These are phyloP conservation scores for Cromileptes altivelis DNA, from an alignment of 2,113 vertebrate genomes.

Conservation along the genomic window DNA sequence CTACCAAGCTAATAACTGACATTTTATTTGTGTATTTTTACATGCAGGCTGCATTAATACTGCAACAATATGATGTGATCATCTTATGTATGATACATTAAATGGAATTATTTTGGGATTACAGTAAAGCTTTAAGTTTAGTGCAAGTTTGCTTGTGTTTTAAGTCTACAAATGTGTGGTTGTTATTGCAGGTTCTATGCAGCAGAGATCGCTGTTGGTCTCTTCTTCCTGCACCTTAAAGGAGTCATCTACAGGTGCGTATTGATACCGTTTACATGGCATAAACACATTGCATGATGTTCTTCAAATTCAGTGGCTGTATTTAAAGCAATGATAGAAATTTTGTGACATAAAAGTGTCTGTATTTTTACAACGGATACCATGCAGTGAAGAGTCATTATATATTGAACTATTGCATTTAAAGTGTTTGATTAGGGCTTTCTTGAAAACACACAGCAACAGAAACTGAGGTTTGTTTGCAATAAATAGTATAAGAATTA, in stretches of 20 bases:
- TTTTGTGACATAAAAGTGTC: neutral
- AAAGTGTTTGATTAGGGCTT: neutral
- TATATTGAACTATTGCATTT: neutral
- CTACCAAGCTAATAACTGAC: neutral
- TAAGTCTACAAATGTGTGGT: slow-evolving; percentile 1
- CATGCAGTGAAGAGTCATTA: neutral
- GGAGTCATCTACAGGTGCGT: slow-evolving; percentile 95
- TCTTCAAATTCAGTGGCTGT: neutral
- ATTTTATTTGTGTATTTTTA: neutral
- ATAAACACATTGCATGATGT: neutral
- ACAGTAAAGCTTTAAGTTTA: neutral
- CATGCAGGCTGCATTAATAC: neutral
- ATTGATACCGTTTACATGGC: neutral
- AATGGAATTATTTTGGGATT: neutral
- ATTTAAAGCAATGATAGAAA: neutral
- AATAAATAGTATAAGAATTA: neutral
- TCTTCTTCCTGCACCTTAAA: slow-evolving; percentile 95
- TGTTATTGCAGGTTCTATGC: slow-evolving; percentile 92
- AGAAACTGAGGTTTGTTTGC: neutral
- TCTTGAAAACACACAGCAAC: neutral
- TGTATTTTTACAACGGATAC: neutral
- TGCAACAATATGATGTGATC: neutral
- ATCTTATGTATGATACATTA: neutral
- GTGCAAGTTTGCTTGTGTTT: neutral
- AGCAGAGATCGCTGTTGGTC: slow-evolving; percentile 95